These are phyloP conservation scores for Artemia sinica DNA, from an alignment of 2,888 invertebrate genomes.

Conservation along the genomic window DNA sequence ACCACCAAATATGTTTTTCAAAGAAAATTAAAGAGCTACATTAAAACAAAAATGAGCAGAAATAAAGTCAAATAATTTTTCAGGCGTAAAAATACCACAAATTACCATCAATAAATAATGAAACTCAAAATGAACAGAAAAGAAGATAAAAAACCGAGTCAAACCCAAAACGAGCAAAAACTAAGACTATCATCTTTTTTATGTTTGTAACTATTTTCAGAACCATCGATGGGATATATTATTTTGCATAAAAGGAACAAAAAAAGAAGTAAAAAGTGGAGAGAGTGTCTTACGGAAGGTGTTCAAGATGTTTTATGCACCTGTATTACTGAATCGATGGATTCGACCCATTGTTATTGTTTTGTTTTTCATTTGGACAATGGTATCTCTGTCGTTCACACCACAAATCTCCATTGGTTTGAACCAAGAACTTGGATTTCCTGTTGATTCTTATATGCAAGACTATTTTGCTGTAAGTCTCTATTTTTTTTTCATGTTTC, in stretches of 20 bases:
- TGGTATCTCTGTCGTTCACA: slow-evolving; percentile 68
- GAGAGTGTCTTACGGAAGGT: slow-evolving; percentile 66
- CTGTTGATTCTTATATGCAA: slow-evolving; percentile 85
- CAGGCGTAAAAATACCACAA: too few relatives aligned
- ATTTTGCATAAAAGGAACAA: slow-evolving; percentile 57
- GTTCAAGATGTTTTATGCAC: slow-evolving; percentile 71
- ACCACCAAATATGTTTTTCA: not conserved
- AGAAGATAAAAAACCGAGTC: too few relatives aligned
- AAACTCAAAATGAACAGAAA: too few relatives aligned
- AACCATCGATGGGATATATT: slow-evolving; percentile 55
- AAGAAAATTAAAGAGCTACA: slow-evolving; percentile 11
- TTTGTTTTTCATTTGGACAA: slow-evolving; percentile 77
- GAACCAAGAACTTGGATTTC: slow-evolving; percentile 93
- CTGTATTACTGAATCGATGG: slow-evolving; percentile 57
- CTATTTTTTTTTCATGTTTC: slow-evolving; percentile 42
- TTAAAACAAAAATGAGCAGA: slow-evolving; percentile 24
- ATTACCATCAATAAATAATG: too few relatives aligned
- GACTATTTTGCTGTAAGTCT: slow-evolving; percentile 59
- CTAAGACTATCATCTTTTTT: too few relatives aligned
- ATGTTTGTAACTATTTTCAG: slow-evolving; percentile 30
- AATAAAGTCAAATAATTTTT: too few relatives aligned
- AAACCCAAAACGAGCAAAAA: too few relatives aligned
- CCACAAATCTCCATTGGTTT: slow-evolving; percentile 80
- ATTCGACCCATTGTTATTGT: slow-evolving; percentile 58
- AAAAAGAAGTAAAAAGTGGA: slow-evolving; percentile 39